A percentile compares a stretch with the other conserved stretches of the same genome.
These are phyloP conservation scores for Chitala chitala DNA, from an alignment of 2,113 vertebrate species.

Conservation along the genomic window DNA sequence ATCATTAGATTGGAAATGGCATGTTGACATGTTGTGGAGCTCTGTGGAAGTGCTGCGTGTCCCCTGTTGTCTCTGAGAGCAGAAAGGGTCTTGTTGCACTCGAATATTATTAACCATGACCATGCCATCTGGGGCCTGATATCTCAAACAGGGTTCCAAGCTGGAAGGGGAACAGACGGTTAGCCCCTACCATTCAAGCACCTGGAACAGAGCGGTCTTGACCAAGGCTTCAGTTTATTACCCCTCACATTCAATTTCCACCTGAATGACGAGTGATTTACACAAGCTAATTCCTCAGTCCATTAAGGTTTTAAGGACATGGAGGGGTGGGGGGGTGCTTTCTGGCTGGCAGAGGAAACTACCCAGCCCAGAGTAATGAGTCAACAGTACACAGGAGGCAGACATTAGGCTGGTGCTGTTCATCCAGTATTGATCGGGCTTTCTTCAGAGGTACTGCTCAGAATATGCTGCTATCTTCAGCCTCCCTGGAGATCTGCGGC, in stretches of 20 bases:
- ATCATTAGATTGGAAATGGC: no score
- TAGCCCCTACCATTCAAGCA: no score
- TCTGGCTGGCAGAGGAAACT: neutral
- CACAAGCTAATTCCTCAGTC: slow-evolving; percentile 38
- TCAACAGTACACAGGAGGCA: slow-evolving; percentile 22
- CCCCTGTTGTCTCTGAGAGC: no score
- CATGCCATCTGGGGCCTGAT: no score
- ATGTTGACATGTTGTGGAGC: no score
- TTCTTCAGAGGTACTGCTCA: slow-evolving; percentile 37
- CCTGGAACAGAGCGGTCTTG: no score
- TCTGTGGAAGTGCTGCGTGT: no score
- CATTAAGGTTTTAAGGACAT: slow-evolving; percentile 29
- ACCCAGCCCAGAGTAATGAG: slow-evolving; percentile 21
- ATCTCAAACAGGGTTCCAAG: no score
- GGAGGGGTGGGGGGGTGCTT: neutral
- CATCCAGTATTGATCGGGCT: slow-evolving; percentile 50
- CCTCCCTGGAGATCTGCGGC: neutral
- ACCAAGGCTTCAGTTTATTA: neutral
- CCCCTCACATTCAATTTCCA: slow-evolving; percentile 36
- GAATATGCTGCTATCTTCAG: neutral
- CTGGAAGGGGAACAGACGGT: no score
- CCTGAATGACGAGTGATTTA: slow-evolving; percentile 46
- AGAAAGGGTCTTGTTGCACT: no score
- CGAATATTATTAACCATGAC: no score
- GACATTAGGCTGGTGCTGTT: slow-evolving; percentile 35